Base-by-base conservation (phyloP, 2,888 invertebrate species). In the Leucania comma region DNA sequence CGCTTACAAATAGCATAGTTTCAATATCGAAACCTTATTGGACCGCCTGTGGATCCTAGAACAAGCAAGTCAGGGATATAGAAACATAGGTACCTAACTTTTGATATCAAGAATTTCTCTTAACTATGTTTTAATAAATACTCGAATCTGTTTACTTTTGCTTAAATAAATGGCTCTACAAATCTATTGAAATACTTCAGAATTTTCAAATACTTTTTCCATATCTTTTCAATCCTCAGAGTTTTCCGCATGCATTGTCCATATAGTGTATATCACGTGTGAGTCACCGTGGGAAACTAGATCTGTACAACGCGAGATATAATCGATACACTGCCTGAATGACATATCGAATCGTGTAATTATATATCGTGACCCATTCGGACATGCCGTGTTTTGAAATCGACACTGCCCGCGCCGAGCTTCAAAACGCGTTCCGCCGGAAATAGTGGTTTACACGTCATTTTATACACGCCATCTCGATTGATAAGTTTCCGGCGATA, bases 311-410 rank as follows among this genome's bases (percentile, higher is more conserved):
- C 81, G 77, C 74, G 80, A 89, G 90, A 87, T 87, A 86, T 86
- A 88, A 89, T 88, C 86, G 87, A 87, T 87, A 90, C 86, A 84
- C 80, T 71, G 81, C 68, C 80, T 86, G 88, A 87, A 89, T 88
- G 90, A 88, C 89, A 88, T 91, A 90, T 90, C 88, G 86, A 88
- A 86, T 88, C 85, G 82, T 87, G 88, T 88, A 87, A 90, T 85
- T 83, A 81, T 85, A 88, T 88, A 88, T 87, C 87, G 83, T 82
- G 88, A 87, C 84, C 88, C 84, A 86, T 86, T 87, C 87, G 84
- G 82, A 87, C 84, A 84, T 75, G 82, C 65, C 69, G 61, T 81
- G 87, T 87, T 90, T 87, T 86, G 89, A 87, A 87, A 88, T 76
- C 71, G 83, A 88, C 84, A 84, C 86, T 85, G 72, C 73, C 62